These are phyloP conservation scores for Hesperophylax magnus DNA, from an alignment of 1,140 invertebrate species.

Conservation along the genomic window DNA sequence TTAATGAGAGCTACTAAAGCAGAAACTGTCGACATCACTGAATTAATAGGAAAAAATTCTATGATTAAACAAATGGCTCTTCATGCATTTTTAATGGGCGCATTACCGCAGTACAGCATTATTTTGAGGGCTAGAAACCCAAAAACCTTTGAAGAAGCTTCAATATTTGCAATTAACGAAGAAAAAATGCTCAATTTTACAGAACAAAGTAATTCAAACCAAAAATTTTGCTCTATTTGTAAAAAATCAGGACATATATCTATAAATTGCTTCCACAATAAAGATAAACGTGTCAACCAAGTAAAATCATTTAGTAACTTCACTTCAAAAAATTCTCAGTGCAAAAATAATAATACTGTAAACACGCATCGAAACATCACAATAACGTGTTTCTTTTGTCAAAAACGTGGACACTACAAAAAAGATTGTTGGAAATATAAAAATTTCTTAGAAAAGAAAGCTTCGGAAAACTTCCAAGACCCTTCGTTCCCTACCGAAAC, in stretches of 20 bases:
- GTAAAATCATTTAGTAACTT: background rate
- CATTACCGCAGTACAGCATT: background rate
- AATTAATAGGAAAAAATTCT: background rate
- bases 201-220: background rate
- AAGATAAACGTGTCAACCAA: background rate
- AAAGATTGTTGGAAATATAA: background rate
- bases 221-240: background rate
- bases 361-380: background rate
- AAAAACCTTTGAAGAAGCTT: background rate
- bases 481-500: background rate
- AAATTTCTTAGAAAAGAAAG: background rate
- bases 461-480: background rate
- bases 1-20: background rate
- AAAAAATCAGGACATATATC: background rate
- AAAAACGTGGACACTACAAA: background rate
- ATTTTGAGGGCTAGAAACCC: background rate
- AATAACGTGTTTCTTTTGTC: background rate
- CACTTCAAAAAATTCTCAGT: background rate
- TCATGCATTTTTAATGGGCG: background rate
- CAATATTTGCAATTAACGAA: background rate
- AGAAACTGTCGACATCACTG: background rate
- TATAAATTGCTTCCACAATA: too few species aligned
- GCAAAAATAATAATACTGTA: background rate
- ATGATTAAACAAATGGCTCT: background rate
- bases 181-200: background rate